Conservation (phyloP, 1,140 invertebrate species). For the Condylostylus longicornis region DNA sequence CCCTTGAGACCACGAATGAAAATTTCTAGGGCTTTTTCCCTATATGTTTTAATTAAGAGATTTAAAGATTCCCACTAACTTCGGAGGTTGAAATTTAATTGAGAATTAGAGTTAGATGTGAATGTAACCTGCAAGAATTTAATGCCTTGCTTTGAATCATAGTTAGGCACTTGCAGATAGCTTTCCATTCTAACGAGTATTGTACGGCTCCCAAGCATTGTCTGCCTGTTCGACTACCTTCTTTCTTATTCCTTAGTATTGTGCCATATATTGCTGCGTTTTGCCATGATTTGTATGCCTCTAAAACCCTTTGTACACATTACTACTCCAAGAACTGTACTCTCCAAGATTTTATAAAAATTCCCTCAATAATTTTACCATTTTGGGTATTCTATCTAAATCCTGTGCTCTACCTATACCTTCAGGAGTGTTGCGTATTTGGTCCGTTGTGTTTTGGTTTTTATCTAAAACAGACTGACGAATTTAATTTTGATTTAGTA, state of each 20-base stretch:
- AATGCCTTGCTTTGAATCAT: constrained; percentile 1
- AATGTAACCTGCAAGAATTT: not conserved
- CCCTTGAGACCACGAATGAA: constrained; percentile 6
- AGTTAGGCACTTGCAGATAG: too few species aligned
- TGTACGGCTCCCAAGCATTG: too few species aligned
- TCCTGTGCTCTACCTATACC: not conserved
- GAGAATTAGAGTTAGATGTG: constrained; percentile 1
- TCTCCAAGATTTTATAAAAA: constrained; percentile 3
- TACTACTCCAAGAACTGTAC: too few species aligned
- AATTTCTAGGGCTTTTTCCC: constrained; percentile 4
- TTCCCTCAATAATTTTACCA: constrained; percentile 1
- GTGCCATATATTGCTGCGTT: too few species aligned
- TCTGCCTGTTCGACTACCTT: too few species aligned
- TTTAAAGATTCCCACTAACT: not conserved
- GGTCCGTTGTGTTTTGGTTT: too few species aligned
- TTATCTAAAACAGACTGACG: too few species aligned
- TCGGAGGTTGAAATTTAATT: constrained; percentile 1
- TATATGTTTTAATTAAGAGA: constrained; percentile 5
- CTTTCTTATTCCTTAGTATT: too few species aligned
- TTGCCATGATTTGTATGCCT: too few species aligned
- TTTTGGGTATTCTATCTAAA: not conserved
- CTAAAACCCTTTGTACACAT: too few species aligned
- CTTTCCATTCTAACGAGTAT: too few species aligned
- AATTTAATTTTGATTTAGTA: too few species aligned
- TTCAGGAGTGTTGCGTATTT: not conserved